Evolutionary conservation across 2,797 vertebrate genomes (phyloP).

Genomic region (Ibycter americanus): DNA sequence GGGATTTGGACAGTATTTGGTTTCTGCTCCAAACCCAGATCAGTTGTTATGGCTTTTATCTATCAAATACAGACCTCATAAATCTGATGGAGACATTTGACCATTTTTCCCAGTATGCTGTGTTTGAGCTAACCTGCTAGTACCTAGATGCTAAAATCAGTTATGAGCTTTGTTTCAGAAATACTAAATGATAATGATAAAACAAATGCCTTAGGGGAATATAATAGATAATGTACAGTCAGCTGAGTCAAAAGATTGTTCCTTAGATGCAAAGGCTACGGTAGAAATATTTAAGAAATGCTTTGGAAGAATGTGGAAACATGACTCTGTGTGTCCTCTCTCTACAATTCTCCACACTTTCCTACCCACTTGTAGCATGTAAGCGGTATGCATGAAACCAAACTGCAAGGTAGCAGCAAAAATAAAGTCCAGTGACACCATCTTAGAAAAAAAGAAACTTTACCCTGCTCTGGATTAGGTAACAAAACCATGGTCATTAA

Average conservation of each 20-base stretch:
- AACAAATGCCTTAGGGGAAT: neutral
- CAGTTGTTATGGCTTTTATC: neutral
- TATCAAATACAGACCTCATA: neutral
- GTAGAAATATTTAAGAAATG: neutral
- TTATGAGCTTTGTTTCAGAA: neutral
- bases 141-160: neutral
- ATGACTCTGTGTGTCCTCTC: neutral
- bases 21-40: slow-evolving; percentile 1
- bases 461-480: neutral
- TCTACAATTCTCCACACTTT: neutral
- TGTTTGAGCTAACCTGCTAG: neutral
- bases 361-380: fast-evolving
- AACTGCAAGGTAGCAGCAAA: neutral
- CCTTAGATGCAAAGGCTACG: neutral
- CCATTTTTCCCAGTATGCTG: neutral
- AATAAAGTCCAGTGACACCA: neutral
- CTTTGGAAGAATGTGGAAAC: neutral
- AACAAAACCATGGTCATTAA: neutral
- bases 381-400: neutral
- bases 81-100: neutral
- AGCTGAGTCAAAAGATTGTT: neutral
- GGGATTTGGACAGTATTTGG: neutral
- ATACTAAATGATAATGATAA: neutral
- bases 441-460: neutral
- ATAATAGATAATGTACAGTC: neutral